Evolutionary conservation across 2,113 vertebrate genomes (phyloP).

Genomic region (Capreolus pygargus): DNA sequence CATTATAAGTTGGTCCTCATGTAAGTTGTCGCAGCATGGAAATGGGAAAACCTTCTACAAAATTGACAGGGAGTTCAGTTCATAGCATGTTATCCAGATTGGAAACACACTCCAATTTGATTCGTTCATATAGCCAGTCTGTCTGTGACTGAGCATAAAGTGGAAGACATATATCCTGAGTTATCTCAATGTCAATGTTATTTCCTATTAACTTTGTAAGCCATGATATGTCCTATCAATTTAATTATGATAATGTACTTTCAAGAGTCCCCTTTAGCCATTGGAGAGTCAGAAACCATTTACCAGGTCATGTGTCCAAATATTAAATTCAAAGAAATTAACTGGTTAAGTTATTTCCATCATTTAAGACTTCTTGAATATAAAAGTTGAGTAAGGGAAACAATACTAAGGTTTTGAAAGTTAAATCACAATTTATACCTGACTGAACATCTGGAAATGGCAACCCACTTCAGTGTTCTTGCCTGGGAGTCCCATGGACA

Average conservation of each 20-base stretch:
- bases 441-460: background rate
- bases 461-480: background rate
- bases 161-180: background rate
- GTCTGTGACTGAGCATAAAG: background rate
- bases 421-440: background rate
- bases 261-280: background rate
- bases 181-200: conserved; percentile 4
- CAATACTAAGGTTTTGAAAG: background rate
- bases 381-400: background rate
- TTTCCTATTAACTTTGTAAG: background rate
- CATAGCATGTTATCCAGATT: background rate
- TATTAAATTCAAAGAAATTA: background rate
- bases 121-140: background rate
- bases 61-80: conserved; percentile 13
- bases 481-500: background rate
- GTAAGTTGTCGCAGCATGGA: conserved; percentile 1
- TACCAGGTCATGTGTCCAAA: background rate
- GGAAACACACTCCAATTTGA: background rate
- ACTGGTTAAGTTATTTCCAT: background rate
- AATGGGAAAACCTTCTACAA: conserved; percentile 40
- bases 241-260: conserved; percentile 8
- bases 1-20: conserved; percentile 58
- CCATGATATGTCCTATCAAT: background rate
- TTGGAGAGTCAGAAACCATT: background rate
- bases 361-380: background rate